Evolutionary conservation across 2,888 invertebrate species (phyloP).

Genomic region (Acholoe squamosa): DNA sequence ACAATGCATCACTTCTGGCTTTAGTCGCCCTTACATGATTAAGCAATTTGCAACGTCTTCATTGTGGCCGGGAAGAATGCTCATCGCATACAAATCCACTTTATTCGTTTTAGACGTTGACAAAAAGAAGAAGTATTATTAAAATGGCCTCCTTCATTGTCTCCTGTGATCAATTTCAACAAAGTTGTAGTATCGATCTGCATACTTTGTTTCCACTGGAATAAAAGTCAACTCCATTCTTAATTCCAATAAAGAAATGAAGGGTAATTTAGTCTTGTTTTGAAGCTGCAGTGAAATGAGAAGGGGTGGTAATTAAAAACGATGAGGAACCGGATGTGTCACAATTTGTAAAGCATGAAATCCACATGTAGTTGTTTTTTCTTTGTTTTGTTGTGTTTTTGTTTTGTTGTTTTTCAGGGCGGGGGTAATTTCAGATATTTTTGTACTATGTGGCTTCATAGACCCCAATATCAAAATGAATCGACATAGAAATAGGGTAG

Average conservation of each 20-base stretch:
- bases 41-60: constrained; percentile 33
- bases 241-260: background rate
- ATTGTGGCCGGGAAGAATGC: background rate
- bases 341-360: too few species aligned
- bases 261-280: constrained; percentile 7
- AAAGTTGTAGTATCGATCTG: constrained; percentile 1
- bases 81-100: constrained; percentile 17
- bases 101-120: background rate
- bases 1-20: constrained; percentile 8
- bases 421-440: too few species aligned
- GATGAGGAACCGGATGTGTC: background rate
- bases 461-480: too few species aligned
- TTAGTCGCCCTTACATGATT: constrained; percentile 11
- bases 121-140: constrained; percentile 10
- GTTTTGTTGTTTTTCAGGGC: too few species aligned
- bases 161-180: background rate
- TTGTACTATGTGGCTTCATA: too few species aligned
- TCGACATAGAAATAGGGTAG: too few species aligned
- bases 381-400: too few species aligned
- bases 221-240: constrained; percentile 19
- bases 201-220: background rate
- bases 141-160: background rate
- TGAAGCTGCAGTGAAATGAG: background rate
- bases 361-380: too few species aligned
- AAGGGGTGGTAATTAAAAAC: background rate